These are phyloP conservation scores for Idaea dimidiata DNA, from an alignment of 2,888 invertebrate genomes.

Conservation along the genomic window DNA sequence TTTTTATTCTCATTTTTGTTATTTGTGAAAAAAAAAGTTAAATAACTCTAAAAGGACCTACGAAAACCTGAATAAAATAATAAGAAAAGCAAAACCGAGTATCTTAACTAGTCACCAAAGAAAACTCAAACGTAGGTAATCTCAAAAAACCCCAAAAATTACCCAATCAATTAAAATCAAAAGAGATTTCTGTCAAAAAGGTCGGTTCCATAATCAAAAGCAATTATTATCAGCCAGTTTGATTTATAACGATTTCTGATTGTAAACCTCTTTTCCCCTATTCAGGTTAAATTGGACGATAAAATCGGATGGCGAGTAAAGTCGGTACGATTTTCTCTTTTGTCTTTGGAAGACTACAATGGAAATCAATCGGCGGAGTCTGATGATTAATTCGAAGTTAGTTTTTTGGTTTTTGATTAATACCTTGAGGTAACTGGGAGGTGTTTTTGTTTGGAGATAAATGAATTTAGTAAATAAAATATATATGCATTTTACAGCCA, in stretches of 20 bases:
- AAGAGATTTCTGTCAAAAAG: slow-evolving; percentile 45
- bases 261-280: slow-evolving; percentile 74
- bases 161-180: slow-evolving; percentile 37
- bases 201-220: slow-evolving; percentile 42
- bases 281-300: slow-evolving; percentile 73
- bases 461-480: neutral
- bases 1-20: no score
- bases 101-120: neutral
- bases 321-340: slow-evolving; percentile 9
- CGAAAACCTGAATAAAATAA: neutral
- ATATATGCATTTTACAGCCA: no score
- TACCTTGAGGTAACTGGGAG: neutral
- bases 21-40: no score
- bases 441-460: neutral
- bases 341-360: neutral
- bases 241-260: slow-evolving; percentile 68
- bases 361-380: neutral
- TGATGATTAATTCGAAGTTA: neutral
- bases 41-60: no score
- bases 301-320: slow-evolving; percentile 58
- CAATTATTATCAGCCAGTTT: slow-evolving; percentile 64
- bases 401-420: neutral
- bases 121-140: slow-evolving; percentile 24
- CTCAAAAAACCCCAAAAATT: slow-evolving; percentile 32
- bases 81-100: neutral